These are phyloP conservation scores for Linurgus olivaceus DNA, from an alignment of 2,797 vertebrate genomes.

Conservation along the genomic window DNA sequence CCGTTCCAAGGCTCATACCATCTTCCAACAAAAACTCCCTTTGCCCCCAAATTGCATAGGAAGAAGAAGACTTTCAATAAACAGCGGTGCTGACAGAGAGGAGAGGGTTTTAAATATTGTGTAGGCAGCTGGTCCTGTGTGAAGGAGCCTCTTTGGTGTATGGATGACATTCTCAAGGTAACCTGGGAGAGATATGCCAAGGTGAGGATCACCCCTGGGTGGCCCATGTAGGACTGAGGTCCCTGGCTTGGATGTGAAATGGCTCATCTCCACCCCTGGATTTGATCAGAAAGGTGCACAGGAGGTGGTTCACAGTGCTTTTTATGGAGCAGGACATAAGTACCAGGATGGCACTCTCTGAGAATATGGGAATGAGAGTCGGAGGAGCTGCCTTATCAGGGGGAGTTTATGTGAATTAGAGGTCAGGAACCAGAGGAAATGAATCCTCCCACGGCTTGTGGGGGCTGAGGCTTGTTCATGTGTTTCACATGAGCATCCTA, in stretches of 20 bases:
- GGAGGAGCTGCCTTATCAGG: neutral
- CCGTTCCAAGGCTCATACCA: neutral
- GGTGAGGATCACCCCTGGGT: neutral
- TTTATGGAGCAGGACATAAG: fast-evolving
- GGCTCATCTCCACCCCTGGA: neutral
- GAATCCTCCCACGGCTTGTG: neutral
- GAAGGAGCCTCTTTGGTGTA: neutral
- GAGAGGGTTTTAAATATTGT: neutral
- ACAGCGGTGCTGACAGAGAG: neutral
- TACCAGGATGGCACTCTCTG: neutral
- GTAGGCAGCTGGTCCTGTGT: neutral
- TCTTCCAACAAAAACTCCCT: neutral
- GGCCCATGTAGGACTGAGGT: neutral
- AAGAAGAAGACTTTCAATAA: neutral
- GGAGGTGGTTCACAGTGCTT: neutral
- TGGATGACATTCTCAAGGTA: neutral
- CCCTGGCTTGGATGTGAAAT: neutral
- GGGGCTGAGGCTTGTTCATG: neutral
- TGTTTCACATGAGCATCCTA: neutral
- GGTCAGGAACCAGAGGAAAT: conserved; percentile 19
- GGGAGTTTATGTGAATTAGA: neutral
- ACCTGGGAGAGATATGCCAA: neutral
- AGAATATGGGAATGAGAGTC: neutral
- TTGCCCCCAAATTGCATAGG: neutral
- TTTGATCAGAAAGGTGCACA: neutral